A percentile compares a stretch with the other conserved stretches of the same genome.
Conservation (phyloP, 2,888 invertebrate genomes). For the Diarsia brunnea region DNA sequence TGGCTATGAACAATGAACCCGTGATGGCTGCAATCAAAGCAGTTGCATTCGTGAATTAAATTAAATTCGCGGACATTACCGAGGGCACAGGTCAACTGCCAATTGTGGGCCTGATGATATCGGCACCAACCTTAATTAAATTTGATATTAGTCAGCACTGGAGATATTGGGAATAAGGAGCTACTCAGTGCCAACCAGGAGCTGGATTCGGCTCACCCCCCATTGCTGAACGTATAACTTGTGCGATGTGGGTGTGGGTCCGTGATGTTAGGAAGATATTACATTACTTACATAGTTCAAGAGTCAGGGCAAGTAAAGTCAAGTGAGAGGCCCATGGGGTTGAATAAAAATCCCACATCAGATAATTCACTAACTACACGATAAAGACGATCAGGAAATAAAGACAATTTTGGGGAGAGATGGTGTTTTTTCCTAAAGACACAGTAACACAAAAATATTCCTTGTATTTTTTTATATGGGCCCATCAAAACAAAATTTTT, state of each 20-base stretch:
- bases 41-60: conserved; percentile 21
- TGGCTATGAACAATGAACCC: conserved; percentile 12
- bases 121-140: not conserved
- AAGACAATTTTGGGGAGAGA: not conserved
- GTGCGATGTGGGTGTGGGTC: too few species aligned
- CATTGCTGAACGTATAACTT: not conserved
- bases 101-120: conserved; percentile 38
- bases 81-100: conserved; percentile 49
- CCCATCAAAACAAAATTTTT: not conserved
- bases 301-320: too few species aligned
- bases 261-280: not conserved
- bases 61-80: conserved; percentile 27
- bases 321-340: too few species aligned
- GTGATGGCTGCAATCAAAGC: conserved; percentile 18
- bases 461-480: not conserved
- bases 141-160: not conserved
- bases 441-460: not conserved
- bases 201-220: not conserved
- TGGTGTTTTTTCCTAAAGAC: not conserved
- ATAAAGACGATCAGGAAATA: not conserved
- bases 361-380: too few species aligned
- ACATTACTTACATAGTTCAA: not conserved
- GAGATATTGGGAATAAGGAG: not conserved
- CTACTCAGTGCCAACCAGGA: not conserved
- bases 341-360: too few species aligned